Evolutionary conservation across 2,113 vertebrate species (phyloP).

Genomic region (Seriola dumerili): DNA sequence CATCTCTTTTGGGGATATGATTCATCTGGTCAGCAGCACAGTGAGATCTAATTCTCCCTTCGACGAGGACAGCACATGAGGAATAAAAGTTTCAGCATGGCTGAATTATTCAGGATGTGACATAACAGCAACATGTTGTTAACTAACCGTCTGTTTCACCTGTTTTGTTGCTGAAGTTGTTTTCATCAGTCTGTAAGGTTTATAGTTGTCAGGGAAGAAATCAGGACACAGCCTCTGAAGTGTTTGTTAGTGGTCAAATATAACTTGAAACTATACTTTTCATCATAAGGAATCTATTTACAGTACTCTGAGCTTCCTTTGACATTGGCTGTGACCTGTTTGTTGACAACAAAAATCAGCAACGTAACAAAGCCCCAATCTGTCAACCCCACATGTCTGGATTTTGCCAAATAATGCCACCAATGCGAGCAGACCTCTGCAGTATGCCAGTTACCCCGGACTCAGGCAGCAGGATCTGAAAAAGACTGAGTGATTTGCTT

Average conservation of each 20-base stretch:
- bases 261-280: too few relatives aligned
- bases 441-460: not conserved
- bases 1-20: conserved; percentile 48
- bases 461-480: not conserved
- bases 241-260: not conserved
- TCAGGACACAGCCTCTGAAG: not conserved
- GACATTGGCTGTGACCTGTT: conserved; percentile 35
- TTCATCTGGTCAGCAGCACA: conserved; percentile 46
- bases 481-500: not conserved
- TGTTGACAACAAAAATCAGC: conserved; percentile 34
- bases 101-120: conserved; percentile 56
- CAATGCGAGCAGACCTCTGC: conserved; percentile 1
- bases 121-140: conserved; percentile 14
- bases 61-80: not conserved
- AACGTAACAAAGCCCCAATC: conserved; percentile 13
- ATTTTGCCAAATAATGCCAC: conserved; percentile 39
- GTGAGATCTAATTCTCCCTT: conserved; percentile 26
- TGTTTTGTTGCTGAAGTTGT: not conserved
- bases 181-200: not conserved
- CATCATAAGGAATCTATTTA: too few relatives aligned
- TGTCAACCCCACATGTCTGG: not conserved
- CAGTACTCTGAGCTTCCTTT: not conserved
- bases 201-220: not conserved
- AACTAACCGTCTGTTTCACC: conserved; percentile 20
- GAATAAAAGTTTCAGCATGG: not conserved